Evolutionary conservation across 2,113 vertebrate genomes (phyloP).

Genomic region (Tringa solitaria): DNA sequence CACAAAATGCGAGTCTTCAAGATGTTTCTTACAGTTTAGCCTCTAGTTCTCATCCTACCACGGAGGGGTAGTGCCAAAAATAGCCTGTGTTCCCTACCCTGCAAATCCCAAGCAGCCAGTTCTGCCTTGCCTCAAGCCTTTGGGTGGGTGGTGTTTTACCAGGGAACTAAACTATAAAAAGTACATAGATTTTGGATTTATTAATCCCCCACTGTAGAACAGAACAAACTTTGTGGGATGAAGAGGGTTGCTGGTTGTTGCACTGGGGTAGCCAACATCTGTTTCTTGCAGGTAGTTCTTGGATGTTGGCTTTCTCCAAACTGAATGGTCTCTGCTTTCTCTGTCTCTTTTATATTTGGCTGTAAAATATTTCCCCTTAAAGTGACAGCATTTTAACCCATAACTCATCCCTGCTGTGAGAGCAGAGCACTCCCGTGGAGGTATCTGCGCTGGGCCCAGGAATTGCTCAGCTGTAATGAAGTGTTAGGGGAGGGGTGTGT

Average conservation of each 20-base stretch:
- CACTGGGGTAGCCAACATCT: background rate
- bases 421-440: accelerated
- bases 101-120: background rate
- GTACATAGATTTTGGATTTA: background rate
- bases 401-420: background rate
- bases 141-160: constrained; percentile 31
- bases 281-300: background rate
- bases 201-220: background rate
- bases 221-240: background rate
- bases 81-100: background rate
- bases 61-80: background rate
- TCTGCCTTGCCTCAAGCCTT: background rate
- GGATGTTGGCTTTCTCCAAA: background rate
- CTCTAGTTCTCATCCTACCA: background rate
- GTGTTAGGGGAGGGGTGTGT: background rate
- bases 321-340: background rate
- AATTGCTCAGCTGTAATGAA: background rate
- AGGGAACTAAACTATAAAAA: background rate
- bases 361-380: background rate
- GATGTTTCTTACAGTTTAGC: background rate
- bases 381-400: background rate
- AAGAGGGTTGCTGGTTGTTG: background rate
- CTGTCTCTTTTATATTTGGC: background rate
- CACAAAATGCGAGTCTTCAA: background rate
- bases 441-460: background rate